Percentiles rank a stretch among this genome's conserved stretches.
Conservation (phyloP, 2,888 invertebrate species). For the Frankliniella fusca region DNA sequence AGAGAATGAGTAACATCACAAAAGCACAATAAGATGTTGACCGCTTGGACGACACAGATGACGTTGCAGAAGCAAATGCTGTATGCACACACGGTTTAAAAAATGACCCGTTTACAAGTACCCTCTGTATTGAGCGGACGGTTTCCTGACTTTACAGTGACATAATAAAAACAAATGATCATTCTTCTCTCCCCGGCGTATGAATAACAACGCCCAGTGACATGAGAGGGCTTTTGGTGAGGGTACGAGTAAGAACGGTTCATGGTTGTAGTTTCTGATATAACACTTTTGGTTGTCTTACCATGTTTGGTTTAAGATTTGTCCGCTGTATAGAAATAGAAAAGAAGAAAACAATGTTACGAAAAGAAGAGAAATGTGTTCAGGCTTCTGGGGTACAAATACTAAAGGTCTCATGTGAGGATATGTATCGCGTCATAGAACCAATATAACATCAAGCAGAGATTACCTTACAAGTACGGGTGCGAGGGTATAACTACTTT, state of each 20-base stretch:
- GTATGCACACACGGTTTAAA: neutral
- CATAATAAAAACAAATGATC: no score
- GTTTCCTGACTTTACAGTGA: no score
- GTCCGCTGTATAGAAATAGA: conserved; percentile 36
- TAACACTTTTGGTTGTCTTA: conserved; percentile 2
- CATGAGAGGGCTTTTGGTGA: neutral
- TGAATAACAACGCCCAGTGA: no score
- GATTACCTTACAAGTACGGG: neutral
- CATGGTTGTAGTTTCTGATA: neutral
- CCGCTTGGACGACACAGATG: neutral
- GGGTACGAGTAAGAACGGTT: neutral
- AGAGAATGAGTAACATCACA: neutral
- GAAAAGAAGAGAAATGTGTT: conserved; percentile 34
- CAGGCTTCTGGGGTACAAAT: neutral
- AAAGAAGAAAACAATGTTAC: conserved; percentile 34
- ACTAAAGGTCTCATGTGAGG: no score
- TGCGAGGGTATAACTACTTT: no score
- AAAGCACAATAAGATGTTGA: conserved; percentile 9
- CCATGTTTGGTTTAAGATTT: conserved; percentile 35
- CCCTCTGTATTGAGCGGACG: neutral
- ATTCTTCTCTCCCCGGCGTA: no score
- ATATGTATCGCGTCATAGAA: neutral
- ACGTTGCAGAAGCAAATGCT: conserved; percentile 3
- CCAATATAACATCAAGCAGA: neutral
- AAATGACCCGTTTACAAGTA: neutral